Evolutionary conservation across 2,888 invertebrate genomes (phyloP), one percentile per base, ranked within the genome.

Genomic region (Malthinus seriepunctatus): DNA sequence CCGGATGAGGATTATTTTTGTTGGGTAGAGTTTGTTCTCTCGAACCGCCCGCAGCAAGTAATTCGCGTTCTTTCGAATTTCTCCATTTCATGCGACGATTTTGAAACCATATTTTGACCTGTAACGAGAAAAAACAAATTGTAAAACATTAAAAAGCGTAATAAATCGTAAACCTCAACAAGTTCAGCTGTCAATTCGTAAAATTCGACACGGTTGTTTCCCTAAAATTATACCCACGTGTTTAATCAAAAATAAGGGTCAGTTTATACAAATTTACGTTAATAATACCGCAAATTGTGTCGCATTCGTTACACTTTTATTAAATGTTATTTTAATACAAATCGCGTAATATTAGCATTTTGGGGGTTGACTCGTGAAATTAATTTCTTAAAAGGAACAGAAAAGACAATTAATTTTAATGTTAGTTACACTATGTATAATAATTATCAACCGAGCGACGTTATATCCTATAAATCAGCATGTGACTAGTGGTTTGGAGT

Each of bases 41-140:
- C 6, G 95, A 93, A 1, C 97, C 97, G 0, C 97, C 97, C 12
- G 89, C 90, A 0, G 97, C 96, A 15, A 97, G 81, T 0, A 97
- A 84, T 78, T 97, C 97, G 32, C 97, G 84, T 78, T 97, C 97
- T 80, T 97, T 97, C 3, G 95, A 95, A 80, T 98, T 98, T 52
- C 98, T 86, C 97, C 97, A 97, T 79, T 95, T 98, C 97, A 98
- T 98, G 53, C 97, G 89, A 0, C 97, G 88, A 77, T 98, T 98
- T 84, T 98, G 97, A 80, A 98, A 98, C 90, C 91, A 91, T 62
- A 91, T 91, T 78, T 91, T 91, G 56, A 91, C 91, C 91, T 91
- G 80, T 12, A 80, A 79, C 32, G 39, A 46, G 31, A 48, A 31
- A 45, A n/a, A n/a, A n/a, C n/a, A n/a, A n/a, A n/a, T n/a, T n/a